Conservation (phyloP, 2,888 invertebrate genomes). For the Litoditis marina region DNA sequence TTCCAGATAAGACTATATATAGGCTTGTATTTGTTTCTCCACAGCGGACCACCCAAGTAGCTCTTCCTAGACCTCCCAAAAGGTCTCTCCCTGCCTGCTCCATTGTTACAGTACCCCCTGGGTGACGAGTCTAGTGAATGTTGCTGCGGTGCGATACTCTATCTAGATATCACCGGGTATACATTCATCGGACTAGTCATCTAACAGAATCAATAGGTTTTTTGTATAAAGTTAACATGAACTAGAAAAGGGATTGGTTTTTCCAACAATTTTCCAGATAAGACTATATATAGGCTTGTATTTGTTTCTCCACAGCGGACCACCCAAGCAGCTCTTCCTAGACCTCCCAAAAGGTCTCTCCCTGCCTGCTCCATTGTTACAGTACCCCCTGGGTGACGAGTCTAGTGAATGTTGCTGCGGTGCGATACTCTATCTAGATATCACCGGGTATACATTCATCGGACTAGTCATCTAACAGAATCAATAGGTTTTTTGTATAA, state of each 20-base stretch:
- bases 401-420: slow-evolving; percentile 22
- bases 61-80: no score
- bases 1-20: no score
- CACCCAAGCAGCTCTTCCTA: no score
- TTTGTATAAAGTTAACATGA: no score
- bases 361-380: neutral
- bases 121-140: slow-evolving; percentile 22
- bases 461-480: no score
- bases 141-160: slow-evolving; percentile 24
- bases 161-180: slow-evolving; percentile 32
- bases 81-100: slow-evolving; percentile 1
- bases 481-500: no score
- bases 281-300: no score
- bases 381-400: neutral
- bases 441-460: slow-evolving; percentile 32
- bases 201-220: no score
- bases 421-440: slow-evolving; percentile 13
- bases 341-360: neutral
- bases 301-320: slow-evolving; percentile 5
- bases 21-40: no score
- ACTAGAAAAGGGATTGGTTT: no score
- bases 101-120: neutral
- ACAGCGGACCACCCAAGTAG: no score
- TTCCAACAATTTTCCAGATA: no score
- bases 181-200: slow-evolving; percentile 26